phyloP scores from a whole-genome alignment of 2,797 vertebrate genomes.

The Tympanoctomys barrerae region DNA sequence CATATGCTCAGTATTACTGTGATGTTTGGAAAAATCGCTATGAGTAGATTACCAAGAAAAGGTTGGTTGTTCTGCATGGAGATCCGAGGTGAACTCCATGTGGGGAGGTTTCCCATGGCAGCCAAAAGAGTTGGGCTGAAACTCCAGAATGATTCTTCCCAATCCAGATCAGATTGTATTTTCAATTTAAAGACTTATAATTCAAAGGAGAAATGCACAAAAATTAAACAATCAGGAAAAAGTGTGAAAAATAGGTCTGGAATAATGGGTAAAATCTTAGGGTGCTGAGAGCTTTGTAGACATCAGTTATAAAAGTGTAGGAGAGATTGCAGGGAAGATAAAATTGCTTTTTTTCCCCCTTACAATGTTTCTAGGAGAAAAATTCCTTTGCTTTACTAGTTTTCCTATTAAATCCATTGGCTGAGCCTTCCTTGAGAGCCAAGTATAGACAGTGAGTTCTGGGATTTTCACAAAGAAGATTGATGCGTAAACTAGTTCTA shows the following conservation, averaged over 20 bases:
- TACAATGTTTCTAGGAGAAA: conserved; percentile 48
- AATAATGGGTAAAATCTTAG: not conserved
- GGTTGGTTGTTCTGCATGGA: conserved; percentile 60
- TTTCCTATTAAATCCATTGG: conserved; percentile 51
- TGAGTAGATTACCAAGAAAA: conserved; percentile 78
- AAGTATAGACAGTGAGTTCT: conserved; percentile 56
- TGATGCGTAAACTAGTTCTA: conserved; percentile 60
- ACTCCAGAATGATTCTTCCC: not conserved
- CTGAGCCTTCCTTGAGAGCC: conserved; percentile 63
- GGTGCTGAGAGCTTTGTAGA: not conserved
- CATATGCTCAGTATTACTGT: conserved; percentile 59
- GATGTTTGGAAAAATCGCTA: conserved; percentile 79
- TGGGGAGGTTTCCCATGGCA: conserved; percentile 61
- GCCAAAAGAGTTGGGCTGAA: not conserved
- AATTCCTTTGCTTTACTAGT: not conserved
- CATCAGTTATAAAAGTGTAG: not conserved
- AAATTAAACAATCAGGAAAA: not conserved
- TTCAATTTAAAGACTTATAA: not conserved
- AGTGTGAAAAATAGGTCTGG: conserved; percentile 21
- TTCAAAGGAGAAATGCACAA: not conserved
- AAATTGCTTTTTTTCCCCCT: conserved; percentile 9
- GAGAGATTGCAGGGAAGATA: not conserved
- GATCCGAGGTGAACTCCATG: conserved; percentile 59
- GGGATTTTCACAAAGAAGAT: conserved; percentile 78
- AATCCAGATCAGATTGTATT: not conserved